Conservation (phyloP, 2,113 vertebrate genomes). For the Pyxicephalus adspersus region DNA sequence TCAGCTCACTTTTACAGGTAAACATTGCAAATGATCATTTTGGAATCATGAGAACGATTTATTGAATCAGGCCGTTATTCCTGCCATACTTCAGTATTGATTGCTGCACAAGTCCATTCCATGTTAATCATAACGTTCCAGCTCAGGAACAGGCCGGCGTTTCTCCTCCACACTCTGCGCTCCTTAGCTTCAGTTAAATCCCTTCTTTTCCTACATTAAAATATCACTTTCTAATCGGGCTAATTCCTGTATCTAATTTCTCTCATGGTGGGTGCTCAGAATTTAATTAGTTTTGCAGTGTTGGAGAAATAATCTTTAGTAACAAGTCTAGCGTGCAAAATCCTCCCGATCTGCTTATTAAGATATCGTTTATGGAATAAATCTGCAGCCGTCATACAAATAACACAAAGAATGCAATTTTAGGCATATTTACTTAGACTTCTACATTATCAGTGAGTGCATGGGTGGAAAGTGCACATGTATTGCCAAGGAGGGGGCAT, state of each 20-base stretch:
- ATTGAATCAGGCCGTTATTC: too few species aligned
- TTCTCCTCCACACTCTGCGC: background rate
- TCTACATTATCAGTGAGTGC: too few species aligned
- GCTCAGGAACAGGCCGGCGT: background rate
- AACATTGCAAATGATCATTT: too few species aligned
- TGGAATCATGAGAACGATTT: too few species aligned
- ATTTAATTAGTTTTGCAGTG: constrained; percentile 35
- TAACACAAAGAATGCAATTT: background rate
- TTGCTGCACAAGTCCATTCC: background rate
- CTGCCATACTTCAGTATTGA: background rate
- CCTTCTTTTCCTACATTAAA: background rate
- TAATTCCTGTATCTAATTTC: constrained; percentile 15
- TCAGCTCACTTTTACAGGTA: too few species aligned
- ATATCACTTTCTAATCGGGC: background rate
- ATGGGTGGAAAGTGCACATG: too few species aligned
- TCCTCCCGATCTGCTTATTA: constrained; percentile 11
- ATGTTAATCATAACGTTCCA: background rate
- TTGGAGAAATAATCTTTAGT: constrained; percentile 28
- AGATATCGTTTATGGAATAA: constrained; percentile 9
- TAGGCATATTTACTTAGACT: too few species aligned
- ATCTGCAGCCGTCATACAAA: background rate
- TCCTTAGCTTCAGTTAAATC: background rate
- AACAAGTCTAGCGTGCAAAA: background rate
- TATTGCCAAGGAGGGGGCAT: too few species aligned
- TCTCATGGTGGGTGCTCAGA: constrained; percentile 1